Evolutionary conservation across 2,113 vertebrate species (phyloP).

Genomic region (Myiopsitta monachus): DNA sequence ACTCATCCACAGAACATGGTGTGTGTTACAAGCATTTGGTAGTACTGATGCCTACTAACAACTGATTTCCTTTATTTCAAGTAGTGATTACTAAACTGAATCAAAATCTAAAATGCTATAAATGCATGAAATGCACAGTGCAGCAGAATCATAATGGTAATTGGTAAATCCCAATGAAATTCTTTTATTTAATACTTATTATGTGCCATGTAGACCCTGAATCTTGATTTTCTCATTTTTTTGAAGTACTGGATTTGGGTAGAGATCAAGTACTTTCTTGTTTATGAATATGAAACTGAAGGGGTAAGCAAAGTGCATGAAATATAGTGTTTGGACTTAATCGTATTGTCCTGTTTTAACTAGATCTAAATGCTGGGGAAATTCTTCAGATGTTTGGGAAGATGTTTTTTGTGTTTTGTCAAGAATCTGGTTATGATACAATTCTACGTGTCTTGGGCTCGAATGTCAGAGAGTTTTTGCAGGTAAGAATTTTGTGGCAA

Average conservation of each 20-base stretch:
- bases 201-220: not conserved
- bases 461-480: slow-evolving; percentile 96
- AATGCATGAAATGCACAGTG: not conserved
- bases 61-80: not conserved
- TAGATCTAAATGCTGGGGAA: slow-evolving; percentile 94
- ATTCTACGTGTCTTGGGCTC: slow-evolving; percentile 95
- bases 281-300: not conserved
- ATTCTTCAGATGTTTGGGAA: slow-evolving; percentile 99
- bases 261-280: not conserved
- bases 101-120: not conserved
- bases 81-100: not conserved
- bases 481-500: slow-evolving; percentile 77
- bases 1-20: not conserved
- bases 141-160: not conserved
- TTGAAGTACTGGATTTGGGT: not conserved
- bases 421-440: slow-evolving; percentile 98
- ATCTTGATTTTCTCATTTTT: not conserved
- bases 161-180: not conserved
- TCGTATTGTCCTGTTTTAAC: slow-evolving; percentile 23
- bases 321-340: not conserved
- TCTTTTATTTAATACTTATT: not conserved
- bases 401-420: slow-evolving; percentile 99
- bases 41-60: not conserved
- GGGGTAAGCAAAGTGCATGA: not conserved
- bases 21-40: not conserved